These are phyloP conservation scores for Chelonus formosanus DNA, from an alignment of 2,888 invertebrate species.

Conservation along the genomic window DNA sequence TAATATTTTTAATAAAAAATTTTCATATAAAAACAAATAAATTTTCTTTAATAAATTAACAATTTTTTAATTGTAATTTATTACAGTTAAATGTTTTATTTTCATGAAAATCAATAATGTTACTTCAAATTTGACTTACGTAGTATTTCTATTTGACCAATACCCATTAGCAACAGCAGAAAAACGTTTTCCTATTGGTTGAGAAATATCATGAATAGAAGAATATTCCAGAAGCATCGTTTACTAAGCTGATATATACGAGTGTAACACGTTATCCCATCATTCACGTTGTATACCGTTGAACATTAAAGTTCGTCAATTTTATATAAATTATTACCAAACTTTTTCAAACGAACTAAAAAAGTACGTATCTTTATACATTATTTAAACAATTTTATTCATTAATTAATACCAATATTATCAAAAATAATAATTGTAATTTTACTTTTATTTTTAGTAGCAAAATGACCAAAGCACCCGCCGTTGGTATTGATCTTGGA, in stretches of 20 bases:
- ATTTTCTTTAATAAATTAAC: too few relatives aligned
- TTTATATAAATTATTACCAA: neutral
- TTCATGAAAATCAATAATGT: too few relatives aligned
- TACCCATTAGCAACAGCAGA: too few relatives aligned
- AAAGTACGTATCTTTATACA: neutral
- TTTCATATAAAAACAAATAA: too few relatives aligned
- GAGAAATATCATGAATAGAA: conserved; percentile 17
- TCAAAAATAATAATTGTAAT: conserved; percentile 5
- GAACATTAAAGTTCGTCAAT: conserved; percentile 45
- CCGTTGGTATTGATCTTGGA: conserved; percentile 95
- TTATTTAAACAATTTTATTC: too few relatives aligned
- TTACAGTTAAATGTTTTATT: too few relatives aligned
- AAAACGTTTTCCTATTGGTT: too few relatives aligned
- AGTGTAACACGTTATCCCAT: conserved; percentile 43
- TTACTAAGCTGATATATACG: conserved; percentile 51
- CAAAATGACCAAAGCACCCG: conserved; percentile 75
- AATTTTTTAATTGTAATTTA: too few relatives aligned
- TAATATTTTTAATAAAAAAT: too few relatives aligned
- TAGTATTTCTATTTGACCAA: too few relatives aligned
- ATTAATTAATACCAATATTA: neutral
- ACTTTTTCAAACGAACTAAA: neutral
- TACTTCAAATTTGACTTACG: too few relatives aligned
- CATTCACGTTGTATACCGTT: conserved; percentile 65
- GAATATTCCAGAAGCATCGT: conserved; percentile 59
- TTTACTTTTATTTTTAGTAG: conserved; percentile 42